Base-by-base conservation (phyloP, 2,888 invertebrate species). In the Agrochola circellaris region DNA sequence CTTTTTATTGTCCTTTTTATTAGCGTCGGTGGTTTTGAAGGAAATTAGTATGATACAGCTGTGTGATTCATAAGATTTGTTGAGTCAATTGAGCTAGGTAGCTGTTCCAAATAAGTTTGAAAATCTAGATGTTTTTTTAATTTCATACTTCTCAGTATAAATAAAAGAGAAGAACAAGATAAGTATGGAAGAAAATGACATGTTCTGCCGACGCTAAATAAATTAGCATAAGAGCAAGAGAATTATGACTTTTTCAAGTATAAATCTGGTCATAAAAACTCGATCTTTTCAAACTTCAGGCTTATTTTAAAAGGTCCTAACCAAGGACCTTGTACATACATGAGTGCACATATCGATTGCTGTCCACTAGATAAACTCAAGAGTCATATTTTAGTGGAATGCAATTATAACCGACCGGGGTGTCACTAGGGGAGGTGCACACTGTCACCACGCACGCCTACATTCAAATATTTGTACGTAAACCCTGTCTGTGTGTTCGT, bases 301-400 rank as follows among this genome's bases (percentile, higher is more conserved):
- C 5, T 60, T 42, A 73, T 71, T 69, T 45, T 17, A 54, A 38
- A 34, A 68, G 26, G 34, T 17, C 9, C n/a, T 71, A 45, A 7
- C 11, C 6, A 51, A 38, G 48, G 58, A 48, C 30, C 56, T 51
- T 69, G 72, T 23, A 20, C 17, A 74, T 23, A 82, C 51, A 73
- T 75, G 76, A 77, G 48, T 77, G 76, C 61, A 74, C 69, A 70
- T 76, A 81, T 85, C 76, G 85, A 90, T 88, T 88, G 86, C 85
- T 75, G 75, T 81, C 73, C 76, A 76, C 88, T 90, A 92, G 93
- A 93, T 92, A 93, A 94, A 93, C 93, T 93, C 89, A 90, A 93
- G 91, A 93, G 93, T 94, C 93, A 96, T 95, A 96, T 95, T 95
- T 96, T 95, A 95, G 93, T 91, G 95, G 95, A 96, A 96, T 96